Conservation (phyloP, 2,113 vertebrate genomes). For the Tyrannus savana region DNA sequence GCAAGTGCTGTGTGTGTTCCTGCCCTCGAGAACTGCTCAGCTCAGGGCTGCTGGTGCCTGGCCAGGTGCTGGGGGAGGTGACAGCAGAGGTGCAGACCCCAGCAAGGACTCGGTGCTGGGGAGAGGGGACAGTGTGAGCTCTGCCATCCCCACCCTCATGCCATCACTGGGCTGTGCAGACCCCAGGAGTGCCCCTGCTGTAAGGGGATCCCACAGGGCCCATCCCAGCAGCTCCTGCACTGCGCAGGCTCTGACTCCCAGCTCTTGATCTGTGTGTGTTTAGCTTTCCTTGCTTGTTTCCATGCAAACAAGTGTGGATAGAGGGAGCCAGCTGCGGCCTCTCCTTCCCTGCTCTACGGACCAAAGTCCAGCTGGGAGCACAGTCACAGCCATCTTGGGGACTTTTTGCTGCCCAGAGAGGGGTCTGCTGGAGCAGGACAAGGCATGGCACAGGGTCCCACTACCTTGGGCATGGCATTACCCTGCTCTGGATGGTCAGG, state of each 20-base stretch:
- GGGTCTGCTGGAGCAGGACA: rapidly evolving
- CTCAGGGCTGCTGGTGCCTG: rapidly evolving
- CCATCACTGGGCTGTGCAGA: rapidly evolving
- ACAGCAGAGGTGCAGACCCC: rapidly evolving
- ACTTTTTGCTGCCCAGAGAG: not conserved
- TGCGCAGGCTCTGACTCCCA: not conserved
- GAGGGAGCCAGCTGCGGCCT: not conserved
- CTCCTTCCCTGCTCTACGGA: rapidly evolving
- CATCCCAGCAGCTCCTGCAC: not conserved
- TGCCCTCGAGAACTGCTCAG: not conserved
- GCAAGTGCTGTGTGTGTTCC: rapidly evolving
- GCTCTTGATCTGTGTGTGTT: not conserved
- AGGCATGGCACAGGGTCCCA: rapidly evolving
- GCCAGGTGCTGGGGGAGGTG: not conserved
- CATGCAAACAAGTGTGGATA: not conserved
- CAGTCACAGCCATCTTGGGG: not conserved
- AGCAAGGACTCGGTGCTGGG: not conserved
- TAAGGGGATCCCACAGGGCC: not conserved
- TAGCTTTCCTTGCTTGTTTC: not conserved
- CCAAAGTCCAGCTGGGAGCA: not conserved
- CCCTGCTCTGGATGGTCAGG: not conserved
- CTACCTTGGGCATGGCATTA: not conserved
- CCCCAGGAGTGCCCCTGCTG: not conserved
- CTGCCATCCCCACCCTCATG: rapidly evolving
- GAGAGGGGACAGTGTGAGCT: not conserved